phyloP scores from a whole-genome alignment of 2,888 invertebrate genomes.

The Ormyrus pomaceus region DNA sequence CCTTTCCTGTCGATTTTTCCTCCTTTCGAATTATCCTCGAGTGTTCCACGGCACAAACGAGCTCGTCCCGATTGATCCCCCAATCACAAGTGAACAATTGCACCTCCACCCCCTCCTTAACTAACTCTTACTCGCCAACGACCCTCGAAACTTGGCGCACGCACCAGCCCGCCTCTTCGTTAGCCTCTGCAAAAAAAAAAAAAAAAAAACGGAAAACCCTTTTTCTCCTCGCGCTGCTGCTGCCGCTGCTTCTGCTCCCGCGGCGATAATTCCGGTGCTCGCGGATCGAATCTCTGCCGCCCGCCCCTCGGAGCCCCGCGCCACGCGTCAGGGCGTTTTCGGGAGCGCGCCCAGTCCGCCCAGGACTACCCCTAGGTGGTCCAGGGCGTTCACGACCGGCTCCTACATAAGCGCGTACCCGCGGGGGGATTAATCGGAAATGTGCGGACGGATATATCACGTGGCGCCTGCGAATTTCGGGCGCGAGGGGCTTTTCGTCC shows the following conservation, averaged over 20 bases:
- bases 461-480: no score
- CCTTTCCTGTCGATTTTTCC: no score
- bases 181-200: conserved; percentile 11
- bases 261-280: conserved; percentile 47
- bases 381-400: conserved; percentile 68
- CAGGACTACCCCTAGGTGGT: conserved; percentile 75
- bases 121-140: no score
- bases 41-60: no score
- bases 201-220: conserved; percentile 8
- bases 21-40: no score
- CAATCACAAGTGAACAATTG: no score
- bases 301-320: conserved; percentile 32
- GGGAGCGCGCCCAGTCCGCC: conserved; percentile 65
- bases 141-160: not conserved
- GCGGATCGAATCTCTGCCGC: conserved; percentile 16
- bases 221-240: conserved; percentile 14
- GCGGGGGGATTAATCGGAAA: not conserved
- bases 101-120: no score
- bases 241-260: conserved; percentile 27
- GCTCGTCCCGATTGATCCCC: no score
- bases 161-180: conserved; percentile 44
- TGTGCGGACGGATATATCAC: no score
- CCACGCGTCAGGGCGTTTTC: conserved; percentile 50
- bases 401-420: not conserved
- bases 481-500: no score